Evolutionary conservation across 1,140 invertebrate genomes (phyloP), one percentile per base, ranked within the genome.

Genomic region (Planococcus citri): DNA sequence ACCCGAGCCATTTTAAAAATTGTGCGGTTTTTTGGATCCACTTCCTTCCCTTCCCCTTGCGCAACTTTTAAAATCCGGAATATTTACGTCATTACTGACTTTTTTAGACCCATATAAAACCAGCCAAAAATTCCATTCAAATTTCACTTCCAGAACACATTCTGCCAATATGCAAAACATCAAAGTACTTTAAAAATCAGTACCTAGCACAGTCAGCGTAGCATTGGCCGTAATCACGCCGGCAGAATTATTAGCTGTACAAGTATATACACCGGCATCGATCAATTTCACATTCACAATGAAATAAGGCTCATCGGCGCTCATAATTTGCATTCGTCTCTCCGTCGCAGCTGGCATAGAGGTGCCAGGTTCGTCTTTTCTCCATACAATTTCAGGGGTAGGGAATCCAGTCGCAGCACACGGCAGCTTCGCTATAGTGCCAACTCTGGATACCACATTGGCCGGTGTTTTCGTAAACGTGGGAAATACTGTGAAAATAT

Each of bases 331-430:
- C 86, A 98, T 90, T 24, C 95, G 81, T 57, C 94, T 84, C 78
- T 97, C 95, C 70, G 89, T 83, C 17, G 95, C 95, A 9, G 95
- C 95, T 10, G 94, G 94, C 78, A 98, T 97, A n/a, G n/a, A n/a
- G n/a, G n/a, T 78, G 95, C 90, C 77, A 91, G 90, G 0, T 89
- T 91, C 91, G 81, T 96, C 94, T 79, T 97, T 97, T 75, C 92
- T 88, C 87, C 94, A 92, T 0, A 90, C 87, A 72, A 96, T 93
- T 78, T 93, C 86, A 33, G 95, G 95, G 25, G 82, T 79, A 0
- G 95, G 95, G 73, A 91, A 88, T 1, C 95, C 95, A 70, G 83
- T 84, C 12, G 94, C 94, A 1, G 91, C 89, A 83, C 95, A 98
- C 73, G 94, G 91, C 6, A 98, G 80, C 60, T 87, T 86, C 0